These are phyloP conservation scores for Drosophila sp. DNA, from an alignment of 1,140 invertebrate species.

Conservation along the genomic window DNA sequence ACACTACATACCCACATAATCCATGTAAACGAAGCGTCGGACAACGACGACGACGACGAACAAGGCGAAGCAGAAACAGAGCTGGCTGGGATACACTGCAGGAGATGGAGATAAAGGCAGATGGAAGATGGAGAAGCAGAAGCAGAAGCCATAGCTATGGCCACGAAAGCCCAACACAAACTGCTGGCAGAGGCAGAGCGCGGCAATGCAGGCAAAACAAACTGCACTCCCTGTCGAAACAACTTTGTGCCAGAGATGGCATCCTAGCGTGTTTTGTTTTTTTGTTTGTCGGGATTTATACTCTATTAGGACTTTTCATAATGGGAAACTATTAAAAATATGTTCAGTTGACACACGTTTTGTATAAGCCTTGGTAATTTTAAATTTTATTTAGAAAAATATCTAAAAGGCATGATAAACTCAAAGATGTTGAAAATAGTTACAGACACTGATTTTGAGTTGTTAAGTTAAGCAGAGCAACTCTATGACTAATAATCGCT, in stretches of 20 bases:
- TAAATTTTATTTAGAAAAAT: too few relatives aligned
- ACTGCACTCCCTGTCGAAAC: slow-evolving; percentile 19
- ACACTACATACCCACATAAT: slow-evolving; percentile 78
- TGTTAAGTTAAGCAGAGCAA: too few relatives aligned
- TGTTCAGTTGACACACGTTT: too few relatives aligned
- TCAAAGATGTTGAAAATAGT: too few relatives aligned
- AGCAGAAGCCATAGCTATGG: slow-evolving; percentile 61
- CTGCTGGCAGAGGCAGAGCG: slow-evolving; percentile 31
- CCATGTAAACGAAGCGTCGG: slow-evolving; percentile 49
- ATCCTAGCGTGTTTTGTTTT: neutral
- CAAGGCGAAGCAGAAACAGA: slow-evolving; percentile 15
- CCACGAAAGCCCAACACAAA: slow-evolving; percentile 58
- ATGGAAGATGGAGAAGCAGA: slow-evolving; percentile 18
- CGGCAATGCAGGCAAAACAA: slow-evolving; percentile 35
- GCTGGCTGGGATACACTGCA: neutral
- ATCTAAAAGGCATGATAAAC: too few relatives aligned
- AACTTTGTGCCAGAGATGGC: slow-evolving; percentile 34
- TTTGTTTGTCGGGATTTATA: neutral
- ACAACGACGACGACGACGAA: slow-evolving; percentile 9
- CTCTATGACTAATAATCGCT: too few relatives aligned
- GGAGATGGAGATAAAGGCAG: slow-evolving; percentile 6
- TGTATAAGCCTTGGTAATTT: too few relatives aligned
- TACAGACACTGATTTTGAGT: too few relatives aligned
- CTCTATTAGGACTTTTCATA: too few relatives aligned
- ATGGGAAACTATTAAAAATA: too few relatives aligned